Evolutionary conservation across 2,113 vertebrate genomes (phyloP), one percentile per base, ranked within the genome.

Genomic region (Formicarius rufipectus): DNA sequence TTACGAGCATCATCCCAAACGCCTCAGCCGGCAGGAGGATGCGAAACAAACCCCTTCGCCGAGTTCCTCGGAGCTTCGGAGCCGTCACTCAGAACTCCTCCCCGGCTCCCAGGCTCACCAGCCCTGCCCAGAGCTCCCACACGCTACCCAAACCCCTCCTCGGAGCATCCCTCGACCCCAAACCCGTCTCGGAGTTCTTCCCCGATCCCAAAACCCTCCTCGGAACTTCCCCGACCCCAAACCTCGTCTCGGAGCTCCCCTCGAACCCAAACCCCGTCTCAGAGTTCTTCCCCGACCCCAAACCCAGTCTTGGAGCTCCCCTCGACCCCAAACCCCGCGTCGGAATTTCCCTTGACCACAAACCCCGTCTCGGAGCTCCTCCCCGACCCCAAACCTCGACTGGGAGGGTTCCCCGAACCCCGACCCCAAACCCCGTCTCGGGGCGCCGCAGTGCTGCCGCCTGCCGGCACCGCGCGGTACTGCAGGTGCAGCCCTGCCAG

Each of bases 1-100:
- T 31, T 1, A 3, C 21, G 6, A 17, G 21, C 33, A 6, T 5
- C 62, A 9, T 3, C 33, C 6, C 35, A 14, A 28, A 25, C 14
- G 25, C 66, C 16, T 1, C 5, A 47, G 37, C 42, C 23, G 35
- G 0, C 28, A 10, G 58, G 19, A 22, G n/a, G 22, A 23, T 2
- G 15, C 2, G 13, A 37, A 12, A 16, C 24, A 31, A 52, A 37
- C 8, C n/a, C 25, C 14, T 12, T 33, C 79, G 30, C 17, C 6
- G 56, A 44, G 28, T 30, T 24, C 12, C 42, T 23, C 3, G 3
- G 35, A 37, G 40, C 23, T 76, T 16, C 35, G 8, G 2, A 25
- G 13, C 22, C 35, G 0, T 4, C n/a, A n/a, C 35, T 31, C 45
- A 10, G 3, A 72, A 31, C 25, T 30, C 44, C 17, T 35, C 2